phyloP scores from a whole-genome alignment of 2,797 vertebrate species.

The Aeoliscus strigatus region DNA sequence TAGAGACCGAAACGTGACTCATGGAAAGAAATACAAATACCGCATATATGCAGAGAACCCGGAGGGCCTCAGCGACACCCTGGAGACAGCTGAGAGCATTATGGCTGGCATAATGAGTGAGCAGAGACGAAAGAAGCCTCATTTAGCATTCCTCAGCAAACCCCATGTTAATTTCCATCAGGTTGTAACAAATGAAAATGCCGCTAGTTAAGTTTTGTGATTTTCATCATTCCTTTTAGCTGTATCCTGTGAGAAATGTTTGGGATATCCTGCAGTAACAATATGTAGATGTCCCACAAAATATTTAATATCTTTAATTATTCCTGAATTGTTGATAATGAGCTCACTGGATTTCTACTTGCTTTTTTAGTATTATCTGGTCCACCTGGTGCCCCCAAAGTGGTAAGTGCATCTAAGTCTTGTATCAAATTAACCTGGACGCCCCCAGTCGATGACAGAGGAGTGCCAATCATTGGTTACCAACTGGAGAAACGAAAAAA shows the following conservation, averaged over 20 bases:
- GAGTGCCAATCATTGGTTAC: constrained; percentile 76
- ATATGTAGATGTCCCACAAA: constrained; percentile 1
- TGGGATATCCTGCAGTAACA: constrained; percentile 17
- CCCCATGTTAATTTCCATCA: constrained; percentile 26
- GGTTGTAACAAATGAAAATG: constrained; percentile 40
- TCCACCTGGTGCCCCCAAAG: constrained; percentile 71
- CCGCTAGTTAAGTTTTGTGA: constrained; percentile 18
- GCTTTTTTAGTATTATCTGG: constrained; percentile 71
- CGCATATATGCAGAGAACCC: constrained; percentile 77
- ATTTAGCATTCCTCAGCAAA: constrained; percentile 37
- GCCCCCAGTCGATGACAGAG: constrained; percentile 67
- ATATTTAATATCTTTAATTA: constrained; percentile 16
- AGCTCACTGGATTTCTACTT: constrained; percentile 7
- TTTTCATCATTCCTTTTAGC: constrained; percentile 14
- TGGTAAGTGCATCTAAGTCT: constrained; percentile 73
- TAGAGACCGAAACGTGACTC: constrained; percentile 73
- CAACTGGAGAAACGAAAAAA: constrained; percentile 80
- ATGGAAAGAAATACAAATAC: constrained; percentile 79
- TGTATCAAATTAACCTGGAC: constrained; percentile 77
- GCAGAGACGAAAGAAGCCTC: constrained; percentile 23
- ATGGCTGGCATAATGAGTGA: constrained; percentile 79
- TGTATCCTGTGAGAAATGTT: constrained; percentile 5
- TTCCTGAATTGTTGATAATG: constrained; percentile 9
- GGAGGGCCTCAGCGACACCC: constrained; percentile 71
- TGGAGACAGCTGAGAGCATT: constrained; percentile 77